Base-by-base conservation (phyloP, 2,888 invertebrate species). In the Ceriagrion tenellum region DNA sequence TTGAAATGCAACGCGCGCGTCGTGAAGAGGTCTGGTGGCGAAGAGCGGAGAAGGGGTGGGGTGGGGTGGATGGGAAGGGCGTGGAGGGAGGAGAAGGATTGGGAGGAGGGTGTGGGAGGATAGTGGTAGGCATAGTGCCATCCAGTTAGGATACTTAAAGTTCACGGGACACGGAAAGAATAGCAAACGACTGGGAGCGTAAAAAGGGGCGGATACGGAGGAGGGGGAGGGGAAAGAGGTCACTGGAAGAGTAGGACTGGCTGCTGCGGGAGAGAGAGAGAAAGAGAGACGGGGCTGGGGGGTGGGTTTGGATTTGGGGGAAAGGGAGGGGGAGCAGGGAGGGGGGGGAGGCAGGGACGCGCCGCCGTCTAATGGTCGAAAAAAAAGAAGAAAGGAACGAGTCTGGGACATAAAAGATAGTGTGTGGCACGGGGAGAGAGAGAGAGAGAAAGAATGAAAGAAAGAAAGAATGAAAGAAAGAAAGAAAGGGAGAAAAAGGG, bases 71-170 rank as follows among this genome's bases (percentile, higher is more conserved):
- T 20, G 20, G 47, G 40, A 88, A 88, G 18, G 88, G 10, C 13
- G 88, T 16, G 20, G 40, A 35, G 81, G 0, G 40, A 88, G 23
- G 35, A 40, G 88, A 88, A 8, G n/a, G n/a, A n/a, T n/a, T 47
- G 47, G 47, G 8, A 8, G 47, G 8, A 8, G 8, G 47, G 47
- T 4, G 47, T 2, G 8, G 47, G 8, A 23, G 40, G 16, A 47
- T 40, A 88, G 88, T 10, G 47, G 16, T 40, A 88, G 55, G 89
- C 81, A 81, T 81, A 81, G 81, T 35, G 81, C 81, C 81, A 81
- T 81, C 81, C 81, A 81, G 81, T 81, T 81, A 81, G 81, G 81
- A 81, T 81, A 81, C 81, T 81, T 81, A 81, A 81, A 81, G 81
- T 81, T 81, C 81, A 35, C 35, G 8, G 55, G 89, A 55, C 26